Evolutionary conservation across 2,113 vertebrate species (phyloP).

Genomic region (Micromys minutus): DNA sequence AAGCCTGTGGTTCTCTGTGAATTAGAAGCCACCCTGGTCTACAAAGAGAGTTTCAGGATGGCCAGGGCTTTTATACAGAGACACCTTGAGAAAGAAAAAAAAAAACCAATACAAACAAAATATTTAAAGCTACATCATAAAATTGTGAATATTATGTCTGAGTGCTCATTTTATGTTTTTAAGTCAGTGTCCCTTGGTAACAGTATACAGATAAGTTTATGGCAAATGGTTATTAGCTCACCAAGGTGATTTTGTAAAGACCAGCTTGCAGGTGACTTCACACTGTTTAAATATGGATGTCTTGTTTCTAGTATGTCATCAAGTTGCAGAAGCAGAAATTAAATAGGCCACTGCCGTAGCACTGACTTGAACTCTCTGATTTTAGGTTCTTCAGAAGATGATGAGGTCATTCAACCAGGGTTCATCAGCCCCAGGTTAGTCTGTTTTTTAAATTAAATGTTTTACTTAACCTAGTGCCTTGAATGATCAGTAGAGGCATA

Average conservation of each 20-base stretch:
- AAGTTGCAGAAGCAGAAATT: conserved; percentile 84
- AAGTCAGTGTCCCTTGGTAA: conserved; percentile 57
- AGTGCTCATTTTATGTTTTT: conserved; percentile 31
- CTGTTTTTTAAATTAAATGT: conserved; percentile 49
- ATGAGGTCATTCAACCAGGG: conserved; percentile 90
- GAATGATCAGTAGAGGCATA: neutral
- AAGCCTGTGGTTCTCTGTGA: neutral
- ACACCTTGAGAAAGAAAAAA: too few species aligned
- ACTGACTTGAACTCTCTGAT: conserved; percentile 89
- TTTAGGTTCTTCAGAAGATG: conserved; percentile 90
- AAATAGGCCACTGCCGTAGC: conserved; percentile 80
- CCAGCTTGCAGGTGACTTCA: conserved; percentile 84
- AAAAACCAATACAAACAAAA: neutral
- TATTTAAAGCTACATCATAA: conserved; percentile 67
- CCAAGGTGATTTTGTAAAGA: conserved; percentile 80
- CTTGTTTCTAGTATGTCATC: conserved; percentile 83
- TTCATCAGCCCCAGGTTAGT: conserved; percentile 90
- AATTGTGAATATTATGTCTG: conserved; percentile 69
- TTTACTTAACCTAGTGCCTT: conserved; percentile 59
- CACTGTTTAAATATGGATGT: conserved; percentile 80
- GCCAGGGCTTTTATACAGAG: neutral
- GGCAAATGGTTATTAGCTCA: conserved; percentile 71
- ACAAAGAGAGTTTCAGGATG: neutral
- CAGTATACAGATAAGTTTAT: conserved; percentile 55
- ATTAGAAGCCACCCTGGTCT: neutral